These are phyloP conservation scores for Aix galericulata DNA, from an alignment of 2,113 vertebrate species.

Conservation along the genomic window DNA sequence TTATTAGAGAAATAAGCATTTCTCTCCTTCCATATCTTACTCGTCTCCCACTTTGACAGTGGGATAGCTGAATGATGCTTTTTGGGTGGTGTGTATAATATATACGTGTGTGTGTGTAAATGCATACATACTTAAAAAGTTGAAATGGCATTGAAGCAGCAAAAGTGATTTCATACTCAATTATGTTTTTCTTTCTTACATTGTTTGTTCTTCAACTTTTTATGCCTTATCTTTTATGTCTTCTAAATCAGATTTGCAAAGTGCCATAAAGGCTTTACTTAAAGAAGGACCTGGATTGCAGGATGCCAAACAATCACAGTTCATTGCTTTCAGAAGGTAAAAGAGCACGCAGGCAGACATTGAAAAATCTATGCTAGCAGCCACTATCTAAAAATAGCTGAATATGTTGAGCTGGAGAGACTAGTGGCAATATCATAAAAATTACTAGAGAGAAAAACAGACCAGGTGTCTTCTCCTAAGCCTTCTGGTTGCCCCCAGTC, in stretches of 20 bases:
- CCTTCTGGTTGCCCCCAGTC: not conserved
- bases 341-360: not conserved
- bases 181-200: not conserved
- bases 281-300: constrained; percentile 77
- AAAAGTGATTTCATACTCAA: not conserved
- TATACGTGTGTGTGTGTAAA: not conserved
- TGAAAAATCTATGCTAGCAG: not conserved
- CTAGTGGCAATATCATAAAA: not conserved
- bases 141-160: not conserved
- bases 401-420: not conserved
- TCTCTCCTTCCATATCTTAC: not conserved
- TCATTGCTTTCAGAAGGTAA: constrained; percentile 89
- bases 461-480: not conserved
- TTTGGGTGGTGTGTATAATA: too few species aligned
- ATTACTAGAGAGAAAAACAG: not conserved
- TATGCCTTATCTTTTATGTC: constrained; percentile 17
- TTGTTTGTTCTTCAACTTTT: not conserved
- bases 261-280: constrained; percentile 75
- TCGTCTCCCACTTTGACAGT: not conserved
- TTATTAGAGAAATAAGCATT: not conserved
- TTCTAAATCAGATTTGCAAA: constrained; percentile 70
- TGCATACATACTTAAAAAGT: not conserved
- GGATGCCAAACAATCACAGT: constrained; percentile 79
- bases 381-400: not conserved
- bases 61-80: not conserved